A percentile compares a stretch with the other conserved stretches of the same genome.
These are phyloP conservation scores for Odontomachus brunneus DNA, from an alignment of 1,140 invertebrate genomes.

Conservation along the genomic window DNA sequence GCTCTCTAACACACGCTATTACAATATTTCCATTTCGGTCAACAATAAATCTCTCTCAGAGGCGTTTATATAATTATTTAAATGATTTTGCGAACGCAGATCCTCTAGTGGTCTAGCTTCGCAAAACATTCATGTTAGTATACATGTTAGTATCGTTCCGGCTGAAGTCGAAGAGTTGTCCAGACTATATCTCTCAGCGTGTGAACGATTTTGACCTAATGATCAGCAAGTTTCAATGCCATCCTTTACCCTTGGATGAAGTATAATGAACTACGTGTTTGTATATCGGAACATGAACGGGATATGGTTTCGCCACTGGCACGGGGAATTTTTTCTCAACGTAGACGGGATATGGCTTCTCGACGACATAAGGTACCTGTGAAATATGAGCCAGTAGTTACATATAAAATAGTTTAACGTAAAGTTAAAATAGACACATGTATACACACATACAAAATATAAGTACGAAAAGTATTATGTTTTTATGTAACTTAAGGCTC, in stretches of 20 bases:
- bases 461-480: no score
- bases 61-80: conserved; percentile 6
- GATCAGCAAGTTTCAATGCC: conserved; percentile 68
- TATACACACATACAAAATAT: no score
- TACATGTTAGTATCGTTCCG: no score
- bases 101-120: background rate
- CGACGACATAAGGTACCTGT: conserved; percentile 90
- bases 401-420: no score
- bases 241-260: conserved; percentile 79
- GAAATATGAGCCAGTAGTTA: conserved; percentile 20
- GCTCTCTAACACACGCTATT: background rate
- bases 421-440: no score
- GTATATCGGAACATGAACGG: conserved; percentile 92
- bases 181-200: background rate
- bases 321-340: conserved; percentile 83
- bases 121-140: background rate
- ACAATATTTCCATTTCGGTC: background rate
- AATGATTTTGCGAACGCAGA: background rate
- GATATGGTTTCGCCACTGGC: conserved; percentile 88
- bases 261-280: conserved; percentile 91
- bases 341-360: conserved; percentile 90
- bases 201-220: conserved; percentile 1
- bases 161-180: background rate
- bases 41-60: background rate
- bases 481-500: no score